Conservation (phyloP, 2,888 invertebrate genomes). For the Lymantria dispar region DNA sequence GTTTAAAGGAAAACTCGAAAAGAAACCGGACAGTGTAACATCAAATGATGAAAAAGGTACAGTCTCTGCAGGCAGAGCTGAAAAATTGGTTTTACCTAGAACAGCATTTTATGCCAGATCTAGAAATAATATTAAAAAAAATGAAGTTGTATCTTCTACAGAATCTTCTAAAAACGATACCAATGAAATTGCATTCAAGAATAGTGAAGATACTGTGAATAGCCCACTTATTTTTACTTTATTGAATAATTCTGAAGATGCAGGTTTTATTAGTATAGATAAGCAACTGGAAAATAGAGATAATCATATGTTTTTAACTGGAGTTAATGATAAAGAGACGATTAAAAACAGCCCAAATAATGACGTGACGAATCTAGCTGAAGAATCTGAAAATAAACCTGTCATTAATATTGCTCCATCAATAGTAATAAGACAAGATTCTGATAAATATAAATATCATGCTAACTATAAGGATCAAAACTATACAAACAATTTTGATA, state of each 20-base stretch:
- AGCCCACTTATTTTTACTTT: constrained; percentile 62
- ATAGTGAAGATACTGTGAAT: constrained; percentile 48
- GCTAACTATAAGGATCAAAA: constrained; percentile 61
- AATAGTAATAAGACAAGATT: constrained; percentile 30
- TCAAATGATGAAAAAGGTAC: constrained; percentile 25
- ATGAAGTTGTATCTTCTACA: constrained; percentile 36
- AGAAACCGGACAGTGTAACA: constrained; percentile 37
- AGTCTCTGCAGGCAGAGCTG: constrained; percentile 26
- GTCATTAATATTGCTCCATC: constrained; percentile 41
- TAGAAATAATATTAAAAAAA: constrained; percentile 43
- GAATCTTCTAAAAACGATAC: constrained; percentile 26
- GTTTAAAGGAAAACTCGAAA: constrained; percentile 37
- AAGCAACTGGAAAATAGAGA: constrained; percentile 34
- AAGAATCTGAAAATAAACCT: constrained; percentile 49
- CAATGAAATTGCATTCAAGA: constrained; percentile 40
- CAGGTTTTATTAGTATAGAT: constrained; percentile 22
- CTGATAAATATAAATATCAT: constrained; percentile 61
- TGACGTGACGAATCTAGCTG: constrained; percentile 44
- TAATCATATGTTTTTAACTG: constrained; percentile 54
- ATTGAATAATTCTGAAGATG: constrained; percentile 46
- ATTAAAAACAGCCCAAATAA: constrained; percentile 51
- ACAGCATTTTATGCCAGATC: constrained; percentile 65
- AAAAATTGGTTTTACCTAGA: constrained; percentile 50
- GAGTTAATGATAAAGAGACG: constrained; percentile 65
- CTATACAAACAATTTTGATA: constrained; percentile 33